These are phyloP conservation scores for Psittacula cyanocephala DNA, from an alignment of 2,113 vertebrate species.

Conservation along the genomic window DNA sequence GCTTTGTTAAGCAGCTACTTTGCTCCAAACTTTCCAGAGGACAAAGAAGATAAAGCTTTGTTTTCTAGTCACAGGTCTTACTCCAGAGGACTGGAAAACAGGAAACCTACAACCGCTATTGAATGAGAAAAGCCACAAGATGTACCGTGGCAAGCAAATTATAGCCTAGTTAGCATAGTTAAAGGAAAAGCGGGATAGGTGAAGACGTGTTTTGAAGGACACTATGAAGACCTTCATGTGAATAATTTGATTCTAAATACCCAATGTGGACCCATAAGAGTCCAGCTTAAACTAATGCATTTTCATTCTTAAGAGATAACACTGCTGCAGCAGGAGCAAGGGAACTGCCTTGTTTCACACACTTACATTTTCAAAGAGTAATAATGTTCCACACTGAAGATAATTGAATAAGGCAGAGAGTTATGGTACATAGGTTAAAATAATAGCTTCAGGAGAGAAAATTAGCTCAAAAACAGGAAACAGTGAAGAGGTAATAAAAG, in stretches of 20 bases:
- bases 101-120: not conserved
- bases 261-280: not conserved
- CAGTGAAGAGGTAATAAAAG: constrained; percentile 1
- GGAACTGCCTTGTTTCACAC: not conserved
- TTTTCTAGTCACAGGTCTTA: not conserved
- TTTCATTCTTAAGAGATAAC: constrained; percentile 2
- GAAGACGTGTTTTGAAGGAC: not conserved
- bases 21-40: constrained; percentile 45
- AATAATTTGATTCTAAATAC: constrained; percentile 33
- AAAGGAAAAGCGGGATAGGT: not conserved
- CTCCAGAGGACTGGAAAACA: not conserved
- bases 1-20: constrained; percentile 61
- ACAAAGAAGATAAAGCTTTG: constrained; percentile 31
- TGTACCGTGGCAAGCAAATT: not conserved
- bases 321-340: not conserved
- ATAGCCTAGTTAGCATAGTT: not conserved
- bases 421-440: constrained; percentile 35
- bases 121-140: not conserved
- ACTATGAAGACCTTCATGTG: not conserved
- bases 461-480: constrained; percentile 36
- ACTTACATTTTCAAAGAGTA: not conserved
- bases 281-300: not conserved
- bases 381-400: constrained; percentile 39
- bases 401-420: constrained; percentile 50
- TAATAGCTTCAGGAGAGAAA: constrained; percentile 34